phyloP scores from a whole-genome alignment of 2,797 vertebrate genomes.

The Malacoctenus gilli region DNA sequence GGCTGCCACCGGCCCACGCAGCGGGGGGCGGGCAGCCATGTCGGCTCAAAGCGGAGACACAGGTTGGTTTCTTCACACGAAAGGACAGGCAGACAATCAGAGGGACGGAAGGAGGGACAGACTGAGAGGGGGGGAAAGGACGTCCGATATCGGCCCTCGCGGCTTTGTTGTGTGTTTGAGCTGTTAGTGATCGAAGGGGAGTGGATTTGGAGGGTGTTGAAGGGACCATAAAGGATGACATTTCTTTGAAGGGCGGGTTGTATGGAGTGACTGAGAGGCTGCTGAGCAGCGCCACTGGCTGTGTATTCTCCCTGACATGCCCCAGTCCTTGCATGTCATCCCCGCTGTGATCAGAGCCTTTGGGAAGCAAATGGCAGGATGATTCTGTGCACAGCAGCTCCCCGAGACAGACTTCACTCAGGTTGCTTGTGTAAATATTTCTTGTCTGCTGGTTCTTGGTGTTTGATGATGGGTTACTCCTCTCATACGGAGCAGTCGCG shows the following conservation, averaged over 20 bases:
- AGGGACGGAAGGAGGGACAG: conserved; percentile 70
- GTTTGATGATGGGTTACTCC: neutral
- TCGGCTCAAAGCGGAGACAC: conserved; percentile 81
- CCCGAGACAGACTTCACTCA: conserved; percentile 41
- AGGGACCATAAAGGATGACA: conserved; percentile 83
- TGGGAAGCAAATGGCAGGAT: conserved; percentile 69
- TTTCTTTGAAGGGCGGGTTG: conserved; percentile 85
- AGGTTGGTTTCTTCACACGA: conserved; percentile 78
- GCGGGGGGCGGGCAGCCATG: conserved; percentile 72
- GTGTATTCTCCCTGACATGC: conserved; percentile 77
- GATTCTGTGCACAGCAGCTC: conserved; percentile 49
- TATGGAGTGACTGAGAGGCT: conserved; percentile 76
- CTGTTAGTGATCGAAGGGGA: conserved; percentile 76
- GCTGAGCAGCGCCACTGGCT: conserved; percentile 78
- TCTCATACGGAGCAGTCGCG: neutral
- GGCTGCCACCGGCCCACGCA: conserved; percentile 66
- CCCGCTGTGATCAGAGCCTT: conserved; percentile 79
- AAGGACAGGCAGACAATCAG: conserved; percentile 85
- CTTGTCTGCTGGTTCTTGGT: conserved; percentile 35
- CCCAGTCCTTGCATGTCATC: conserved; percentile 76
- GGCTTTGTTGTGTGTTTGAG: conserved; percentile 80
- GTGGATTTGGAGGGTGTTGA: conserved; percentile 76
- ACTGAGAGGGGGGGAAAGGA: conserved; percentile 71
- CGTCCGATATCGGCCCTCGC: conserved; percentile 73
- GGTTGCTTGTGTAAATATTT: conserved; percentile 57